phyloP scores from a whole-genome alignment of 2,888 invertebrate species.

The Nematopogon swammerdamellus region DNA sequence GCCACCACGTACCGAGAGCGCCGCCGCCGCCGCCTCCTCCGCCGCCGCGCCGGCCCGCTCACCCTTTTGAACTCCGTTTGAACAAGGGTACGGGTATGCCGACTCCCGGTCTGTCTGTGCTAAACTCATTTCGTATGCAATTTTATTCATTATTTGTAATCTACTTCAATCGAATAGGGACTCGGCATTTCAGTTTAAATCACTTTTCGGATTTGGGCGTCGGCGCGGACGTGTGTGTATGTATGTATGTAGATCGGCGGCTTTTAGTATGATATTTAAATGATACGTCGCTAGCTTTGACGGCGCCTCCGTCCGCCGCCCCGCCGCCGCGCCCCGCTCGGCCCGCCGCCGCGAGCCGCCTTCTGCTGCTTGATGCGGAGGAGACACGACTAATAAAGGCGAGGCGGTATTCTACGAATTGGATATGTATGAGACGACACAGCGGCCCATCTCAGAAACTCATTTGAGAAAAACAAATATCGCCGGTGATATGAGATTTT shows the following conservation, averaged over 20 bases:
- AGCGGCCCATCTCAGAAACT: conserved; percentile 33
- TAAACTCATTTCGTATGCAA: conserved; percentile 51
- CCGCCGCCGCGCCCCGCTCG: not conserved
- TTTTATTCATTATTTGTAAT: conserved; percentile 58
- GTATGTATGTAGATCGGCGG: conserved; percentile 10
- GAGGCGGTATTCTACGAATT: conserved; percentile 22
- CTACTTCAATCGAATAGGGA: conserved; percentile 53
- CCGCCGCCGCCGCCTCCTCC: conserved; percentile 14
- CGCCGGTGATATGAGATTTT: conserved; percentile 12
- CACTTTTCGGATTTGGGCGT: conserved; percentile 49
- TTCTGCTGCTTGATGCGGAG: conserved; percentile 11
- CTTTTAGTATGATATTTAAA: conserved; percentile 53
- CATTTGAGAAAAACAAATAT: conserved; percentile 51
- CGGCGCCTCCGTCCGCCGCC: conserved; percentile 12
- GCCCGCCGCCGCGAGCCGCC: not conserved
- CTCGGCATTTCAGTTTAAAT: conserved; percentile 35
- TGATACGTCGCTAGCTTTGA: conserved; percentile 34
- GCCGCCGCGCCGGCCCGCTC: conserved; percentile 22
- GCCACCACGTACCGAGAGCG: conserved; percentile 17
- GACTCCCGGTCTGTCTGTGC: conserved; percentile 27
- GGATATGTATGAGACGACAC: conserved; percentile 22
- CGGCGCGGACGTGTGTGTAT: conserved; percentile 45
- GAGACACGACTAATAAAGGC: conserved; percentile 39
- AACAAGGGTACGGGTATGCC: conserved; percentile 37
- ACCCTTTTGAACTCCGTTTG: not conserved